A percentile compares a stretch with the other conserved stretches of the same genome.
These are phyloP conservation scores for Escarpia spicata DNA, from an alignment of 2,888 invertebrate species.

Conservation along the genomic window DNA sequence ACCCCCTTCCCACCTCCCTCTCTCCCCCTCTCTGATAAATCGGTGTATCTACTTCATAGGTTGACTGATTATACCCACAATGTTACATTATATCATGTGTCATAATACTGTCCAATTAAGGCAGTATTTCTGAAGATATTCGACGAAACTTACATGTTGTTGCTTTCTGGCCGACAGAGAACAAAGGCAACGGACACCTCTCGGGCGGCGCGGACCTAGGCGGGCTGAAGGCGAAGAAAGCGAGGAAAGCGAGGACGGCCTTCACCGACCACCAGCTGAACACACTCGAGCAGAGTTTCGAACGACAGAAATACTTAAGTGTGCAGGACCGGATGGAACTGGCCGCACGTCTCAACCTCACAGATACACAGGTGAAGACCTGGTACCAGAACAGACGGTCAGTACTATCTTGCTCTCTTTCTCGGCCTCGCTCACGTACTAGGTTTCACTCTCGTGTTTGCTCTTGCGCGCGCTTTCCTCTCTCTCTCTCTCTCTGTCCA, in stretches of 20 bases:
- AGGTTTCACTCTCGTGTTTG: not conserved
- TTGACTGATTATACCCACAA: too few species aligned
- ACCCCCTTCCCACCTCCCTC: not conserved
- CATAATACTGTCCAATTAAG: too few species aligned
- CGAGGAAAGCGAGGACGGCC: conserved; percentile 95
- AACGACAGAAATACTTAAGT: conserved; percentile 84
- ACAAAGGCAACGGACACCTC: not conserved
- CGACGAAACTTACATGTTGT: not conserved
- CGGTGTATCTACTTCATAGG: not conserved
- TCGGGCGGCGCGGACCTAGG: not conserved
- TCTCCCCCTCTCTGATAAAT: not conserved
- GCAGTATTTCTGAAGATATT: not conserved
- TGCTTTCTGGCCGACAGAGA: not conserved
- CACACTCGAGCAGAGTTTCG: conserved; percentile 95
- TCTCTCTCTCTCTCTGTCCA: not conserved
- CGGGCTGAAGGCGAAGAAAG: conserved; percentile 76
- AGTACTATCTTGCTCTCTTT: not conserved
- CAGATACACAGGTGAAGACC: conserved; percentile 99
- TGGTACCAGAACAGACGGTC: conserved; percentile 98
- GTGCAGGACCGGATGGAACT: conserved; percentile 95
- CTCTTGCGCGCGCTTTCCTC: not conserved
- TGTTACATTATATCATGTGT: too few species aligned
- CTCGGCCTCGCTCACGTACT: not conserved
- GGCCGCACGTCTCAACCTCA: conserved; percentile 90
- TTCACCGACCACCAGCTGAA: conserved; percentile 96